Evolutionary conservation across 30 jellyfish, hydroid and myxozoan species (phyloP), one percentile per base, ranked within the genome.

Genomic region (Euphysa ruthae): DNA sequence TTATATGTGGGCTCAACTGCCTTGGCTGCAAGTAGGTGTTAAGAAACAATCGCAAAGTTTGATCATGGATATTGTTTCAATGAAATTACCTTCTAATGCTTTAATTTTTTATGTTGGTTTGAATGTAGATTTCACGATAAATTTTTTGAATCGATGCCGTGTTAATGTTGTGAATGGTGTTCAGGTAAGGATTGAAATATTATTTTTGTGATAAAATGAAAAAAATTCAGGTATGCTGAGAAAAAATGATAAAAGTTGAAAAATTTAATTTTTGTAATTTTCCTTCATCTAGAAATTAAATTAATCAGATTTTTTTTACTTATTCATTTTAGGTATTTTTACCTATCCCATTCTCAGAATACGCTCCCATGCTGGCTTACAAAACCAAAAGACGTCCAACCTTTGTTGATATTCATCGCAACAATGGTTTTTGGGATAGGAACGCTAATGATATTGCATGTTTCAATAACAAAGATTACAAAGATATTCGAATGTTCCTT

Each of bases 21-120:
- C 97, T 8, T 88, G 97, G 97, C 82, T 88, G 26, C 97, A 88
- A 79, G 93, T 88, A 8, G 97, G 97, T 12, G 97, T 88, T n/a
- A 88, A 80, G 30, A 93, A 75, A 44, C 81, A 89, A 4, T 73
- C 97, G 6, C 89, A 80, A 49, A 62, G 82, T 19, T 58, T 88
- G 46, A 71, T 88, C 54, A 80, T 82, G 94, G 97, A 88, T 65
- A 88, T 88, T 29, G 97, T 88, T 4, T 79, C 97, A 26, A 88
- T 88, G 97, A 88, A 88, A 57, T 72, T 88, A 35, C 95, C 97
- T 19, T 74, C 94, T 21, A 88, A 73, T 63, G 97, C 97, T 7
- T 71, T 88, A 23, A 88, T 88, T n/a, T 81, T 88, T 61, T 70
- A 73, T 16, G 89, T 88, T 35, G 72, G 68, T 43, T 71, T 73